Percentiles rank a stretch among this genome's conserved stretches.
Conservation (phyloP, 2,113 vertebrate genomes). For the Stomatorhinus ivindoensis region DNA sequence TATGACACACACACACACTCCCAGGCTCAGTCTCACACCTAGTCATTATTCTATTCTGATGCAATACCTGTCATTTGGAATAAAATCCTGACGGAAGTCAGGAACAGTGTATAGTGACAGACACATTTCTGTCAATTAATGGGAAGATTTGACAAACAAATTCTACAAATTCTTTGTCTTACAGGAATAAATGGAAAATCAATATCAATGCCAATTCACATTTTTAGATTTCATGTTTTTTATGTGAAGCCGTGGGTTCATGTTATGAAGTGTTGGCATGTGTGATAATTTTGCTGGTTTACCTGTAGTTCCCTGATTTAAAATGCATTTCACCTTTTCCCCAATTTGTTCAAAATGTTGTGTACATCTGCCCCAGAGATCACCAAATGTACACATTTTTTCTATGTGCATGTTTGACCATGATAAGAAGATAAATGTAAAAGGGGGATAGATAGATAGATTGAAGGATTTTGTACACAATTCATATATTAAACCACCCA, state of each 20-base stretch:
- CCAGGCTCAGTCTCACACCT: too few relatives aligned
- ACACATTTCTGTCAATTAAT: too few relatives aligned
- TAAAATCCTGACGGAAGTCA: too few relatives aligned
- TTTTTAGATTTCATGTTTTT: background rate
- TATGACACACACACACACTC: too few relatives aligned
- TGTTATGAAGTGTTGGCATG: background rate
- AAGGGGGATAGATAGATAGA: background rate
- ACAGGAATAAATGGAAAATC: background rate
- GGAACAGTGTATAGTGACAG: too few relatives aligned
- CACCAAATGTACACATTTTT: background rate
- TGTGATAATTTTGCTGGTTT: background rate
- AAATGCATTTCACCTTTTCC: background rate
- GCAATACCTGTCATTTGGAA: too few relatives aligned
- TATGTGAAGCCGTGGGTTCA: background rate
- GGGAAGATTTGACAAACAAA: background rate
- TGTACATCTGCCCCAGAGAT: background rate
- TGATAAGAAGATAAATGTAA: background rate
- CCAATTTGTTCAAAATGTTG: background rate
- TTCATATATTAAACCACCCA: background rate
- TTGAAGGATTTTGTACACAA: background rate
- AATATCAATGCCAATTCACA: background rate
- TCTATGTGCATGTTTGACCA: background rate
- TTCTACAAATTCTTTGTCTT: background rate
- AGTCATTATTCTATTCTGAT: too few relatives aligned
- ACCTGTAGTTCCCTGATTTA: background rate